These are phyloP conservation scores for Eristalis intricaria DNA, from an alignment of 2,888 invertebrate genomes.

Conservation along the genomic window DNA sequence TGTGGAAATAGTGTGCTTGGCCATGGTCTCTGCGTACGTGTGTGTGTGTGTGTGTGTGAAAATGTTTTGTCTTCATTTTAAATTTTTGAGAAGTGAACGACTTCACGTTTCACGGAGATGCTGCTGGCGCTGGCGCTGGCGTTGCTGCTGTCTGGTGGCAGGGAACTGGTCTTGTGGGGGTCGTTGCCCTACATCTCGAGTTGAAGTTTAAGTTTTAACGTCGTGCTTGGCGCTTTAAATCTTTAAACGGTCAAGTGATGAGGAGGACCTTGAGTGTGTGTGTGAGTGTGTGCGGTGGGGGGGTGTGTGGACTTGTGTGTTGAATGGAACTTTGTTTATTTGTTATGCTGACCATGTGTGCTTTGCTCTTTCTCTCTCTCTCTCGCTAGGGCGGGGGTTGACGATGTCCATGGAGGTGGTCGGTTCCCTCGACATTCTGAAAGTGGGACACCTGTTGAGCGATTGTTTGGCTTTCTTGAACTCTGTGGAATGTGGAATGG, in stretches of 20 bases:
- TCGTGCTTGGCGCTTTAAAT: slow-evolving; percentile 15
- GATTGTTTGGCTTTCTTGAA: background rate
- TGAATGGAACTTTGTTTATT: background rate
- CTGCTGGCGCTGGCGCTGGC: too few species aligned
- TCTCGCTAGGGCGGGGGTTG: background rate
- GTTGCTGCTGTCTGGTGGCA: slow-evolving; percentile 39
- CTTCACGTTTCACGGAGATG: slow-evolving; percentile 46
- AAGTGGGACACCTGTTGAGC: background rate
- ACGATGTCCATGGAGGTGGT: background rate
- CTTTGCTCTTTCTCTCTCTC: background rate
- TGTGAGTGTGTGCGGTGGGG: background rate
- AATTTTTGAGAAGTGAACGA: slow-evolving; percentile 68
- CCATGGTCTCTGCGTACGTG: background rate
- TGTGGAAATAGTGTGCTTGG: slow-evolving; percentile 46
- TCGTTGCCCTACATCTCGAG: slow-evolving; percentile 62
- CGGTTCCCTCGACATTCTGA: background rate
- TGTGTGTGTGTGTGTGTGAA: slow-evolving; percentile 15
- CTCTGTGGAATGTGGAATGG: background rate
- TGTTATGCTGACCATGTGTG: slow-evolving; percentile 2
- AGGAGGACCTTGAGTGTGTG: background rate
- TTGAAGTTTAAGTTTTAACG: slow-evolving; percentile 56
- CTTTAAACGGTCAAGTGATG: slow-evolving; percentile 31
- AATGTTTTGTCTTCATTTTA: slow-evolving; percentile 63
- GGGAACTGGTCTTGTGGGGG: slow-evolving; percentile 39
- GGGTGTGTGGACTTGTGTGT: background rate